These are phyloP conservation scores for Ptychadena robeensis DNA, from an alignment of 2,797 vertebrate species.

Conservation along the genomic window DNA sequence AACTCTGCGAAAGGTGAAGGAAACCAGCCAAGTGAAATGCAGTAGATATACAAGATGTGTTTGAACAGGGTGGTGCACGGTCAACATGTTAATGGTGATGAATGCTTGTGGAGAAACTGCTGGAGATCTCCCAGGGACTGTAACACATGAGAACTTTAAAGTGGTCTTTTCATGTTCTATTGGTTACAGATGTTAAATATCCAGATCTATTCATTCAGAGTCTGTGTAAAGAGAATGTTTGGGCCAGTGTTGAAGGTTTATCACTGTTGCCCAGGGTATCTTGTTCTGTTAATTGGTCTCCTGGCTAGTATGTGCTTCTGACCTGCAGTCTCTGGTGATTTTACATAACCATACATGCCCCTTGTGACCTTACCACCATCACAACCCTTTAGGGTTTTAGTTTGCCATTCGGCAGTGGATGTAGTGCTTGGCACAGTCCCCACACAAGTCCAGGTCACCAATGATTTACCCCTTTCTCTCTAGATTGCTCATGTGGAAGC, in stretches of 20 bases:
- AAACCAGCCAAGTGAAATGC: neutral
- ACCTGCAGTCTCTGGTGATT: neutral
- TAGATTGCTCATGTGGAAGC: too few species aligned
- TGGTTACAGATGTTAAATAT: too few species aligned
- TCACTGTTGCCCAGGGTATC: too few species aligned
- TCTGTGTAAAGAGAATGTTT: too few species aligned
- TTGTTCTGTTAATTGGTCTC: too few species aligned
- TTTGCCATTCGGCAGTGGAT: neutral
- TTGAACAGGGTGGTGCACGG: neutral
- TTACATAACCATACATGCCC: neutral
- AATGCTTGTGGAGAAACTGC: conserved; percentile 4
- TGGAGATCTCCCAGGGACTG: neutral
- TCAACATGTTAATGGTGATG: neutral
- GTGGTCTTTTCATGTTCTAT: neutral
- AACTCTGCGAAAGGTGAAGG: conserved; percentile 78
- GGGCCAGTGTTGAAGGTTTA: too few species aligned
- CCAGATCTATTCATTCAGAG: too few species aligned
- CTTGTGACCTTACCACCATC: neutral
- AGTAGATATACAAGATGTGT: conserved; percentile 7
- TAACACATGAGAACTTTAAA: too few species aligned
- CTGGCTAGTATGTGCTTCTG: neutral
- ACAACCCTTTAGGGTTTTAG: neutral
- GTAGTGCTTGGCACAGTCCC: too few species aligned
- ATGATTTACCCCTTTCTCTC: too few species aligned
- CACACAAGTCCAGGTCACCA: too few species aligned